Conservation (phyloP, 2,113 vertebrate species). For the Bufo gargarizans region DNA sequence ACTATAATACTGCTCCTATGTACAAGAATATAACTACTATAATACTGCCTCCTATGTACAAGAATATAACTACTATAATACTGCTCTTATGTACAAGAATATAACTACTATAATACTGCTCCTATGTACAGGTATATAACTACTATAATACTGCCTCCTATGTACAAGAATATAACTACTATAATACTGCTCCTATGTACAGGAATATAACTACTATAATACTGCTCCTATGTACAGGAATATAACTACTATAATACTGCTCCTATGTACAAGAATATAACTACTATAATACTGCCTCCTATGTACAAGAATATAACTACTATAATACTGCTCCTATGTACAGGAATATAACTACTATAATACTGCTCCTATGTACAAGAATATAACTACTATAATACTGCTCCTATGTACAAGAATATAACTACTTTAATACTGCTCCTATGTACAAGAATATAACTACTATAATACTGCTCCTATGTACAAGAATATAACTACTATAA, state of each 20-base stretch:
- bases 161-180: neutral
- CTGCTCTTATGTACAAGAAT: neutral
- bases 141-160: neutral
- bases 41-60: neutral
- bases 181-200: neutral
- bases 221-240: neutral
- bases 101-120: neutral
- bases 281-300: neutral
- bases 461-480: neutral
- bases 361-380: neutral
- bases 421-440: neutral
- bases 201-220: neutral
- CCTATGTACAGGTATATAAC: neutral
- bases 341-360: neutral
- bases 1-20: too few relatives aligned
- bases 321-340: neutral
- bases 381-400: neutral
- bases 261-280: neutral
- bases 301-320: neutral
- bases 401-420: neutral
- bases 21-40: neutral
- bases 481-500: slow-evolving; percentile 11
- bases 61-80: neutral
- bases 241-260: neutral
- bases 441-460: neutral